Conservation (phyloP, 2,888 invertebrate genomes). For the Synergus japonicus region DNA sequence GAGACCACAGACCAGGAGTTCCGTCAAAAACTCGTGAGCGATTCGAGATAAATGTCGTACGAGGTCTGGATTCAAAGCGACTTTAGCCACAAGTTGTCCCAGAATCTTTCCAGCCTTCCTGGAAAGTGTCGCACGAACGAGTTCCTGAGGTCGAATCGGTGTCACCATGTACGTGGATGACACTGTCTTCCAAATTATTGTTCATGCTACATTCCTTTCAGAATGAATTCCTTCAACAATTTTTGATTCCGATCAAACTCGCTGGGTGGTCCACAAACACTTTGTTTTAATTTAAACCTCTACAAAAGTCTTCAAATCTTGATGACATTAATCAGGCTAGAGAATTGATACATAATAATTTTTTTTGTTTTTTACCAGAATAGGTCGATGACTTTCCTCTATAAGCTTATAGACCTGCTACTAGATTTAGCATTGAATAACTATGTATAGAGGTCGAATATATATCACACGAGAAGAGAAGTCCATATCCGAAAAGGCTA, state of each 20-base stretch:
- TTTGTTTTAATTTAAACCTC: neutral
- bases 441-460: neutral
- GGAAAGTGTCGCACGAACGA: conserved; percentile 55
- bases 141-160: conserved; percentile 45
- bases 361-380: neutral
- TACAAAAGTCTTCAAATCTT: neutral
- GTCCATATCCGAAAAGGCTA: conserved; percentile 24
- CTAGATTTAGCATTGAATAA: neutral
- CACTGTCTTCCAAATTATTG: conserved; percentile 31
- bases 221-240: conserved; percentile 27
- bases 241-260: neutral
- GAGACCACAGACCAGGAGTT: conserved; percentile 47
- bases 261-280: conserved; percentile 8
- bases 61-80: conserved; percentile 49
- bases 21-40: conserved; percentile 47
- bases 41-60: conserved; percentile 61
- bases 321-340: neutral
- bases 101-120: conserved; percentile 53
- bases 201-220: neutral
- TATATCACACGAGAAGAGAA: neutral
- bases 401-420: neutral
- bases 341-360: no score
- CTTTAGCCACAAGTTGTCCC: conserved; percentile 47
- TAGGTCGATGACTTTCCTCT: neutral
- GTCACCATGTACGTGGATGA: conserved; percentile 37